phyloP scores from a whole-genome alignment of 2,113 vertebrate genomes.

The Parotia lawesii region DNA sequence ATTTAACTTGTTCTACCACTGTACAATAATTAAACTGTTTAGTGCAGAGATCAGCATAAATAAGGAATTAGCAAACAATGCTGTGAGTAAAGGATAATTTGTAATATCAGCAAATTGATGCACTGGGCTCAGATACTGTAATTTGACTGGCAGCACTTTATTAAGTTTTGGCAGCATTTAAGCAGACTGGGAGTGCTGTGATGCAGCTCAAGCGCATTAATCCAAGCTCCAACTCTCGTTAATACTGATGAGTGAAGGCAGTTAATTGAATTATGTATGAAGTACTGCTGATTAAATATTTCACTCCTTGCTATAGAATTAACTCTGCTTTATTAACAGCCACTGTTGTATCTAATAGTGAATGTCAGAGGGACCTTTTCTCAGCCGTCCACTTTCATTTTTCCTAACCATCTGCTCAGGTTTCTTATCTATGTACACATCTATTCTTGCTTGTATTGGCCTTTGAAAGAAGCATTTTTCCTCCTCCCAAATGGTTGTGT shows the following conservation, averaged over 20 bases:
- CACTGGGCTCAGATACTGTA: conserved; percentile 43
- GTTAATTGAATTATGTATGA: conserved; percentile 84
- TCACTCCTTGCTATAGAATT: conserved; percentile 72
- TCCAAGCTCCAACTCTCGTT: conserved; percentile 70
- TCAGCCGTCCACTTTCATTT: conserved; percentile 32
- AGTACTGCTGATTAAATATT: conserved; percentile 80
- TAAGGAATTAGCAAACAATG: conserved; percentile 72
- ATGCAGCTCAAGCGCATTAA: conserved; percentile 70
- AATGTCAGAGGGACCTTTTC: conserved; percentile 67
- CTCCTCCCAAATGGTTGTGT: neutral
- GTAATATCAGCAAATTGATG: conserved; percentile 65
- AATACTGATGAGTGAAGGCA: conserved; percentile 77
- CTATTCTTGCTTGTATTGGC: neutral
- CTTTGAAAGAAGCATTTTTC: neutral
- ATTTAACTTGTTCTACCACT: conserved; percentile 28
- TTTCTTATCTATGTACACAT: neutral
- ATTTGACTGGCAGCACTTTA: conserved; percentile 75
- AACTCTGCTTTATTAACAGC: conserved; percentile 69
- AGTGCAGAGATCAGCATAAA: conserved; percentile 71
- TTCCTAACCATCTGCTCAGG: conserved; percentile 55
- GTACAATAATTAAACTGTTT: conserved; percentile 69
- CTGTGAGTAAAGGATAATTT: conserved; percentile 59
- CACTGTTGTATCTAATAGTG: conserved; percentile 63
- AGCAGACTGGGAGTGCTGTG: conserved; percentile 70
- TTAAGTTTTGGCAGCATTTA: conserved; percentile 73